These are phyloP conservation scores for Diarsia brunnea DNA, from an alignment of 2,888 invertebrate species.

Conservation along the genomic window DNA sequence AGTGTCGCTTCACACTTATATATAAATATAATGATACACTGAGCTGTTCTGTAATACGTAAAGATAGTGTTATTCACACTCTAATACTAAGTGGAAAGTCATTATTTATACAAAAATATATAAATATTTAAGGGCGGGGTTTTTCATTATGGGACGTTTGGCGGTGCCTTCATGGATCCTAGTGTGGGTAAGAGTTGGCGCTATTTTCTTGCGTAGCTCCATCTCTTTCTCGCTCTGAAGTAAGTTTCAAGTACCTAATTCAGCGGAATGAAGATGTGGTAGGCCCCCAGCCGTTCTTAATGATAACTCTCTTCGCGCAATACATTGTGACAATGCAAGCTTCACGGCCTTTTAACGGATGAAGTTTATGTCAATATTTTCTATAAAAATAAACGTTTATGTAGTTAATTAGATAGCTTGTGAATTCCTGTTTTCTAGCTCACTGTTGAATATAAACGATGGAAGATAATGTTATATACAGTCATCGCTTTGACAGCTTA, in stretches of 20 bases:
- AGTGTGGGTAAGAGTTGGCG: neutral
- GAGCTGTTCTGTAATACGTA: constrained; percentile 89
- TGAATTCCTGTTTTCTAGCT: constrained; percentile 84
- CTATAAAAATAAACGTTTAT: constrained; percentile 87
- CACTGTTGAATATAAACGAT: constrained; percentile 80
- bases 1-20: constrained; percentile 87
- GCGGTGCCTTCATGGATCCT: constrained; percentile 17
- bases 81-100: constrained; percentile 85
- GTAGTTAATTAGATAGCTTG: constrained; percentile 88
- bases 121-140: constrained; percentile 68
- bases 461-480: constrained; percentile 74
- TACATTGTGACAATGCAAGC: constrained; percentile 82
- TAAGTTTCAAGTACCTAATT: neutral
- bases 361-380: constrained; percentile 88
- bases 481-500: constrained; percentile 89
- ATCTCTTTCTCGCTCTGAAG: neutral
- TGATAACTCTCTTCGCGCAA: constrained; percentile 74
- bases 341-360: constrained; percentile 85
- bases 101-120: constrained; percentile 84
- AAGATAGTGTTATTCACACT: constrained; percentile 87
- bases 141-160: constrained; percentile 49
- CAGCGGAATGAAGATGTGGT: neutral
- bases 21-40: constrained; percentile 82
- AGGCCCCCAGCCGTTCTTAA: constrained; percentile 32
- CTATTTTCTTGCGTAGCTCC: neutral